Conservation (phyloP, 2,113 vertebrate genomes). For the Cyanoderma ruficeps region DNA sequence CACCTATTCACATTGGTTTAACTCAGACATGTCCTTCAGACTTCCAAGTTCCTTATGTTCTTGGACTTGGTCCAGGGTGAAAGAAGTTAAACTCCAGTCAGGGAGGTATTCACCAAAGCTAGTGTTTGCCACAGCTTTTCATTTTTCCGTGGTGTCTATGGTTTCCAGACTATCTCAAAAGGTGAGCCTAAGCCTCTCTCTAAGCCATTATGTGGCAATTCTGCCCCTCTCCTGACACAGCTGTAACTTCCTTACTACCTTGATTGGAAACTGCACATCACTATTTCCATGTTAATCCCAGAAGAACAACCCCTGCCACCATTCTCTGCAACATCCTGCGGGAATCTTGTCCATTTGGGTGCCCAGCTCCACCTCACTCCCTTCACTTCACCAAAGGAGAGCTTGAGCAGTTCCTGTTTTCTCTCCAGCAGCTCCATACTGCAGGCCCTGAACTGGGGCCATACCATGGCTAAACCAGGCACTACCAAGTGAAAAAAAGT, state of each 20-base stretch:
- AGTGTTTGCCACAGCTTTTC: neutral
- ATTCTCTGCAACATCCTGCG: neutral
- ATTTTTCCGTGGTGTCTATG: neutral
- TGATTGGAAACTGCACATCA: neutral
- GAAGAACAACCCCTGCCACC: neutral
- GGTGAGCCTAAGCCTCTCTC: neutral
- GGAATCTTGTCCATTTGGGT: neutral
- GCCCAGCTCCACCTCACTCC: neutral
- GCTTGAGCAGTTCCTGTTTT: rapidly evolving
- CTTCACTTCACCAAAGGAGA: neutral
- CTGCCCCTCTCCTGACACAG: neutral
- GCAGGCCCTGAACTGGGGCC: neutral
- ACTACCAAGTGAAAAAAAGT: neutral
- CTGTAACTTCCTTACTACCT: neutral
- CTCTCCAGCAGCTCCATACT: neutral
- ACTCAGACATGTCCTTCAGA: neutral
- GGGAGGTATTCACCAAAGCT: neutral
- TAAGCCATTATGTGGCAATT: neutral
- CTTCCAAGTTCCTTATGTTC: neutral
- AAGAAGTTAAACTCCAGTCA: neutral
- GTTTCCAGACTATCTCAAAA: neutral
- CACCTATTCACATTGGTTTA: neutral
- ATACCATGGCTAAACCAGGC: neutral
- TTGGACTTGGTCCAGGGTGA: conserved; percentile 10
- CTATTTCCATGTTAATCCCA: neutral